A percentile compares a stretch with the other conserved stretches of the same genome.
Conservation (phyloP, 2,797 vertebrate species). For the Takifugu rubripes region DNA sequence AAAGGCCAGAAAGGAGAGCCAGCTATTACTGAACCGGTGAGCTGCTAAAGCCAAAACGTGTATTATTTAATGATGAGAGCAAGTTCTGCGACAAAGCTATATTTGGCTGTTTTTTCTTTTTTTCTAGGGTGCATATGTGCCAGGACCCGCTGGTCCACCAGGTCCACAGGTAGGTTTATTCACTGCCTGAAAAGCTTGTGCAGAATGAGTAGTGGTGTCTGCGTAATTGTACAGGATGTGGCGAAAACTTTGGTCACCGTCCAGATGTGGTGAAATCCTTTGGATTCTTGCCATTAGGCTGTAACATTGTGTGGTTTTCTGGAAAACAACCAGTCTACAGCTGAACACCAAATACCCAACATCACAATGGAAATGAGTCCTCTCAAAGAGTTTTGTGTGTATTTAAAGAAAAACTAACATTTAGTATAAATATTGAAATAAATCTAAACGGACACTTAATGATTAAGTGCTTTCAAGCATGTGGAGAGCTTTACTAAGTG, state of each 20-base stretch:
- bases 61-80: constrained; percentile 14
- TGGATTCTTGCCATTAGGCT: constrained; percentile 12
- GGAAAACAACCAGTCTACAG: constrained; percentile 9
- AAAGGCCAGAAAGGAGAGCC: constrained; percentile 90
- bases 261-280: constrained; percentile 13
- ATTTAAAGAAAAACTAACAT: too few species aligned
- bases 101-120: constrained; percentile 20
- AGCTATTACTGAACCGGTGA: constrained; percentile 82
- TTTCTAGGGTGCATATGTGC: constrained; percentile 75
- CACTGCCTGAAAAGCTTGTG: constrained; percentile 5
- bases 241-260: background rate
- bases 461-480: background rate
- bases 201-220: background rate
- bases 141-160: constrained; percentile 78
- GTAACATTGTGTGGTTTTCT: constrained; percentile 5
- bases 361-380: background rate
- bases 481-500: background rate
- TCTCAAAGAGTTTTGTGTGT: too few species aligned
- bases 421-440: background rate
- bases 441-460: background rate
- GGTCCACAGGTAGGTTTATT: constrained; percentile 77
- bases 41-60: constrained; percentile 35
- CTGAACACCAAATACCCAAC: background rate
- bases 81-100: background rate
- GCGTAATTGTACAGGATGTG: constrained; percentile 5